These are phyloP conservation scores for Dasysyrphus tricinctus DNA, from an alignment of 2,888 invertebrate species.

Conservation along the genomic window DNA sequence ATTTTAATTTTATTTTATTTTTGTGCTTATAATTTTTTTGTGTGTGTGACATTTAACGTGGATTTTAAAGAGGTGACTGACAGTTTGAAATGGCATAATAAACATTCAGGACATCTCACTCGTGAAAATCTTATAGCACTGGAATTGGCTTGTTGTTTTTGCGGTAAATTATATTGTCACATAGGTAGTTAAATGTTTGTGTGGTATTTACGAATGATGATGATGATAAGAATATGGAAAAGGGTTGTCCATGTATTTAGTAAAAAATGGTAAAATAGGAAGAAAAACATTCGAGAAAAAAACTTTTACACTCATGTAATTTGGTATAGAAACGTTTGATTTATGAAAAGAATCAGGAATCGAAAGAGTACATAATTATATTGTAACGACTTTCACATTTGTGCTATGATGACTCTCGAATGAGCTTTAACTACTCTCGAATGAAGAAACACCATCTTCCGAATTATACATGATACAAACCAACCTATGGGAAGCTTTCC, in stretches of 20 bases:
- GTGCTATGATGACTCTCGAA: too few species aligned
- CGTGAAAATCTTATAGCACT: neutral
- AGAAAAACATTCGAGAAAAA: too few species aligned
- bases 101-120: neutral
- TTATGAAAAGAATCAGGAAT: too few species aligned
- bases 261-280: too few species aligned
- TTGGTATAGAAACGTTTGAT: too few species aligned
- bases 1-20: neutral
- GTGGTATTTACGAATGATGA: neutral
- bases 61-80: conserved; percentile 4
- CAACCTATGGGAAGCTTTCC: too few species aligned
- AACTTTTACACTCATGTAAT: too few species aligned
- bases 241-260: neutral
- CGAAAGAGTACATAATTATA: too few species aligned
- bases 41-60: conserved; percentile 4
- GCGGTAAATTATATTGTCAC: neutral
- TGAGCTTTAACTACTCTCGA: too few species aligned
- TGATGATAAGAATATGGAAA: neutral
- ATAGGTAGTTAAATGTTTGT: neutral
- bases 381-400: too few species aligned
- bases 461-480: too few species aligned
- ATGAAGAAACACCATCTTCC: too few species aligned
- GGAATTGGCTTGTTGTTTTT: conserved; percentile 10
- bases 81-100: conserved; percentile 6
- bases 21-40: neutral